Conservation (phyloP, 1,140 invertebrate genomes). For the Heliconius melpomene region DNA sequence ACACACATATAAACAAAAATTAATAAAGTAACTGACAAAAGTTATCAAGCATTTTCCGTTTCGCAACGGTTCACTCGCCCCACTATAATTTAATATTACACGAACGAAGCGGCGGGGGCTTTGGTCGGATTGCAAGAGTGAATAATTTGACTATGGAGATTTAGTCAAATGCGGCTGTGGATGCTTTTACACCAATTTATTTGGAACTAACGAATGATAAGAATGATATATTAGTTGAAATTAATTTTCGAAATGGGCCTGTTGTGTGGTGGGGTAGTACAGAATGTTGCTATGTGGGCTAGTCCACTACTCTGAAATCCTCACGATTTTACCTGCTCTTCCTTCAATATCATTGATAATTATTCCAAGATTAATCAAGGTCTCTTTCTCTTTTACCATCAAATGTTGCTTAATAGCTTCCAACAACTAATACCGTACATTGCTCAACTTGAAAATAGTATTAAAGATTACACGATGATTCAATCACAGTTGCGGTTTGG, state of each 20-base stretch:
- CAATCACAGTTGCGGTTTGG: neutral
- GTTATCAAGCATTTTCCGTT: constrained; percentile 5
- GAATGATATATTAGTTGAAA: constrained; percentile 18
- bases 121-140: constrained; percentile 74
- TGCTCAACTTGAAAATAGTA: neutral
- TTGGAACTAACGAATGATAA: constrained; percentile 21
- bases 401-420: neutral
- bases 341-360: neutral
- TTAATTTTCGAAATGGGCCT: constrained; percentile 10
- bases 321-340: neutral
- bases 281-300: too few species aligned
- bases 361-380: neutral
- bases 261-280: neutral
- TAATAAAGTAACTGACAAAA: constrained; percentile 8
- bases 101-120: constrained; percentile 48
- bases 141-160: constrained; percentile 78
- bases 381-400: neutral
- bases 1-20: neutral
- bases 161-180: constrained; percentile 21
- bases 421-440: neutral
- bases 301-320: too few species aligned
- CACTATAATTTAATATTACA: constrained; percentile 16
- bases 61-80: constrained; percentile 2
- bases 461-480: constrained; percentile 2
- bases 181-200: constrained; percentile 19